These are phyloP conservation scores for Apodemia zela DNA, from an alignment of 2,888 invertebrate genomes.

Conservation along the genomic window DNA sequence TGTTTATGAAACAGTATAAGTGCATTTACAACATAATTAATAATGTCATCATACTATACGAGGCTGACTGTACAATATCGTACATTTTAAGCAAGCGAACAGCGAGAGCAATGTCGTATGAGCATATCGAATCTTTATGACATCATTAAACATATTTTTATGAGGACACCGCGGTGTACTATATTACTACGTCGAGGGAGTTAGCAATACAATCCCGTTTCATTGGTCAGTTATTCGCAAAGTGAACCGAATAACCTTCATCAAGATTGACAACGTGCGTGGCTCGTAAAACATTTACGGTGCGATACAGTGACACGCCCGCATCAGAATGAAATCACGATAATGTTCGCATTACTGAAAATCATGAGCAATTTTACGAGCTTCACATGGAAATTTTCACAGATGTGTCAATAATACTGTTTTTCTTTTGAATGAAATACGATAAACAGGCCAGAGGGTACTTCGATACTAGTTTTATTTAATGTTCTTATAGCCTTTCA, in stretches of 20 bases:
- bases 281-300: conserved; percentile 58
- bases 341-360: conserved; percentile 41
- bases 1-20: too few relatives aligned
- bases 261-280: conserved; percentile 59
- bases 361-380: conserved; percentile 5
- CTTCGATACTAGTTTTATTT: too few relatives aligned
- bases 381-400: background rate
- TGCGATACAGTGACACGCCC: conserved; percentile 41
- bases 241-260: conserved; percentile 49
- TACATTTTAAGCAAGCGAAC: conserved; percentile 46
- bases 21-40: too few relatives aligned
- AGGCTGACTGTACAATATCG: conserved; percentile 29
- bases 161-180: conserved; percentile 68
- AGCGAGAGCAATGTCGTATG: conserved; percentile 55
- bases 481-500: too few relatives aligned
- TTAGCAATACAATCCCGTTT: conserved; percentile 50
- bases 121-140: conserved; percentile 74
- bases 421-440: background rate
- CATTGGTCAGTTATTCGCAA: conserved; percentile 64
- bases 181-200: conserved; percentile 61
- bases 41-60: too few relatives aligned
- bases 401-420: conserved; percentile 5
- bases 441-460: background rate
- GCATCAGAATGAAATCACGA: conserved; percentile 42
- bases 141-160: conserved; percentile 78